A percentile compares a stretch with the other conserved stretches of the same genome.
These are phyloP conservation scores for Serranus cabrilla DNA, from an alignment of 2,797 vertebrate genomes.

Conservation along the genomic window DNA sequence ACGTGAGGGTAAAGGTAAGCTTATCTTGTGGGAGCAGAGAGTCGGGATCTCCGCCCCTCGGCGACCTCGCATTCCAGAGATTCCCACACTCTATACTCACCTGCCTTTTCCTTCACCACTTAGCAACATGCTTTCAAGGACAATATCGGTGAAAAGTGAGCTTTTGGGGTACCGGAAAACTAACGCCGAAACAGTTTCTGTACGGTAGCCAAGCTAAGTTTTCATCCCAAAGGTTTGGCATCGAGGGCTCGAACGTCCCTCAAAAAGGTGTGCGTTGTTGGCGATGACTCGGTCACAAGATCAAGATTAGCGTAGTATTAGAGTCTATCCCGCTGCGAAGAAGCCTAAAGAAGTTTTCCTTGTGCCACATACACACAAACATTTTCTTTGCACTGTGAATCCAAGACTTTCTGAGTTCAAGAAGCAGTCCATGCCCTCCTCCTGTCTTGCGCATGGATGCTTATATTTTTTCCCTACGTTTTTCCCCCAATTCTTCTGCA, in stretches of 20 bases:
- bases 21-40: constrained; percentile 55
- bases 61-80: constrained; percentile 87
- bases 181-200: constrained; percentile 17
- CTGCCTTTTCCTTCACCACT: constrained; percentile 79
- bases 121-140: constrained; percentile 48
- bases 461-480: constrained; percentile 36
- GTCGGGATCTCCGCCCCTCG: constrained; percentile 72
- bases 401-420: constrained; percentile 65
- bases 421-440: constrained; percentile 14
- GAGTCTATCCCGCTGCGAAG: constrained; percentile 39
- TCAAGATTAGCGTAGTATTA: constrained; percentile 67
- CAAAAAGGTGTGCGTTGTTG: constrained; percentile 64
- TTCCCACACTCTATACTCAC: constrained; percentile 88
- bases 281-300: constrained; percentile 71
- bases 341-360: constrained; percentile 42
- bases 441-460: constrained; percentile 56
- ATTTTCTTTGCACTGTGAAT: constrained; percentile 44
- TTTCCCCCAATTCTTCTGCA: constrained; percentile 41
- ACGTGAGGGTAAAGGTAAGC: constrained; percentile 66
- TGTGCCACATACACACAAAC: background rate
- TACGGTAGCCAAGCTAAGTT: constrained; percentile 53
- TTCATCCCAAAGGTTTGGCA: constrained; percentile 34
- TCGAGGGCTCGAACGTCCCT: constrained; percentile 51
- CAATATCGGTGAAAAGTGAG: constrained; percentile 1
- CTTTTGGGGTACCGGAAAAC: constrained; percentile 8